Conservation (phyloP, 2,888 invertebrate species). For the Lysandra coridon region DNA sequence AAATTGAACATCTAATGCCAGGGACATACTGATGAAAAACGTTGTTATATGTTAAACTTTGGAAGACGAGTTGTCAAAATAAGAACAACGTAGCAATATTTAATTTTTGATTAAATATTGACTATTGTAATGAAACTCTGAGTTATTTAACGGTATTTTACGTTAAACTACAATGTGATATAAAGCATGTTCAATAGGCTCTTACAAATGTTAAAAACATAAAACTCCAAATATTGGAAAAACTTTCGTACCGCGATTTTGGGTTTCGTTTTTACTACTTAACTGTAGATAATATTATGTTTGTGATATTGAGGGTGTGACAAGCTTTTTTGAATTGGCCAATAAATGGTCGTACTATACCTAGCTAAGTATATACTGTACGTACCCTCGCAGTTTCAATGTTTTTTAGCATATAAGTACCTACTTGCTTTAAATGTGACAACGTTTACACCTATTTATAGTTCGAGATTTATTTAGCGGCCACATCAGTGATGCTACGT, state of each 20-base stretch:
- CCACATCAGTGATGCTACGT: constrained; percentile 27
- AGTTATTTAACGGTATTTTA: neutral
- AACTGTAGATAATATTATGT: too few relatives aligned
- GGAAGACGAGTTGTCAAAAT: neutral
- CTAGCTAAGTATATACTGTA: neutral
- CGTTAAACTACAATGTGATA: too few relatives aligned
- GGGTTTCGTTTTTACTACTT: too few relatives aligned
- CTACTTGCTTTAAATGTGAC: neutral
- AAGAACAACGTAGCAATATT: neutral
- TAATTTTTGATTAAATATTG: neutral
- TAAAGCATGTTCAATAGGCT: too few relatives aligned
- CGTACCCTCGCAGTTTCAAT: neutral
- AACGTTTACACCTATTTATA: constrained; percentile 16
- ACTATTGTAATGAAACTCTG: neutral
- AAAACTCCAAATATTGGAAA: too few relatives aligned
- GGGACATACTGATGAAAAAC: neutral
- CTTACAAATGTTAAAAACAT: too few relatives aligned
- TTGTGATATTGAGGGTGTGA: neutral
- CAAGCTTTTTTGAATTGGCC: neutral
- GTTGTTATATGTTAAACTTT: neutral
- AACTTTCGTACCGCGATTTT: too few relatives aligned
- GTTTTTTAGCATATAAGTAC: neutral
- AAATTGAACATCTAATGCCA: constrained; percentile 21
- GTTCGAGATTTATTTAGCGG: constrained; percentile 14
- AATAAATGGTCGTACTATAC: neutral